Evolutionary conservation across 2,888 invertebrate genomes (phyloP).

Genomic region (Lasioglossum figueresi): DNA sequence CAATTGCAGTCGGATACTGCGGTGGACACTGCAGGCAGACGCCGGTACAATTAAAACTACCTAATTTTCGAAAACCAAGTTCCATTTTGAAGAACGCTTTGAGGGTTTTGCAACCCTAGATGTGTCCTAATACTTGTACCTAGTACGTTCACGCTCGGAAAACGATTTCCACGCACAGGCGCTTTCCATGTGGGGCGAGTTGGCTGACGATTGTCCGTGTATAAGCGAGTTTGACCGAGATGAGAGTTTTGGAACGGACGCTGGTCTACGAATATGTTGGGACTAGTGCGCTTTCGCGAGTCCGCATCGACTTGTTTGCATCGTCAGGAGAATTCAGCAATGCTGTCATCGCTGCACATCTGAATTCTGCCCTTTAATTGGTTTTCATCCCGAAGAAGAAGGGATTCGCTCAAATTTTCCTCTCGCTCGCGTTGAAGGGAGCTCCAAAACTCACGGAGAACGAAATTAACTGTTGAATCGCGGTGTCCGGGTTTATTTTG

Average conservation of each 20-base stretch:
- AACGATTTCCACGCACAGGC: neutral
- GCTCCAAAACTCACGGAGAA: neutral
- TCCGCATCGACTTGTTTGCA: neutral
- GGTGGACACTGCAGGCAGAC: neutral
- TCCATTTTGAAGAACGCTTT: constrained; percentile 2
- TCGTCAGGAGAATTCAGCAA: neutral
- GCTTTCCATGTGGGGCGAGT: neutral
- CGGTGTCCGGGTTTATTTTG: no score
- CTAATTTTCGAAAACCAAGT: neutral
- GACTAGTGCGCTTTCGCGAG: neutral
- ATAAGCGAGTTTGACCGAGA: neutral
- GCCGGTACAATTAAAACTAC: neutral
- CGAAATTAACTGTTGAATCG: neutral
- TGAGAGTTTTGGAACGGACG: neutral
- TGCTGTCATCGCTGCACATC: neutral
- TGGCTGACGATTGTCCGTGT: neutral
- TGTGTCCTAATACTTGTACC: neutral
- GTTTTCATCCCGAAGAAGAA: neutral
- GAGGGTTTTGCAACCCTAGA: neutral
- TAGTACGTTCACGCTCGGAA: neutral
- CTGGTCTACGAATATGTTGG: neutral
- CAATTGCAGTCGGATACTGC: neutral
- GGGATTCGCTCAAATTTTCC: neutral
- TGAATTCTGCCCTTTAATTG: constrained; percentile 6
- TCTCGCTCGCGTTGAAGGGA: neutral